Evolutionary conservation across 92 coral and sea anemone genomes (phyloP).

Genomic region (Actinostola sp.): DNA sequence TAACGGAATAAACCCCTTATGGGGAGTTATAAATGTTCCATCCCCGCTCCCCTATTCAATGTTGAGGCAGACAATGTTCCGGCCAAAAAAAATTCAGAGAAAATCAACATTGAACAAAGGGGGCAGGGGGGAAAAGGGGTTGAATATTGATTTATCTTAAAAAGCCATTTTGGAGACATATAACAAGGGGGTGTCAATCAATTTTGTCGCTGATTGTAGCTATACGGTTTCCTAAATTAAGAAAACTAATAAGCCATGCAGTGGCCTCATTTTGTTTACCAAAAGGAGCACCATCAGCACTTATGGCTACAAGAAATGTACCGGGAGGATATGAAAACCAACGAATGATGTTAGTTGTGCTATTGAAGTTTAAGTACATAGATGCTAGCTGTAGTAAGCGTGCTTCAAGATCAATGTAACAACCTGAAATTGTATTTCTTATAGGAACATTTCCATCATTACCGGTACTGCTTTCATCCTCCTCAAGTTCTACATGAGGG

Average conservation of each 20-base stretch:
- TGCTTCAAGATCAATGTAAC: slow-evolving; percentile 65
- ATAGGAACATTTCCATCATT: slow-evolving; percentile 57
- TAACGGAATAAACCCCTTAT: too few relatives aligned
- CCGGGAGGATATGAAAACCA: slow-evolving; percentile 72
- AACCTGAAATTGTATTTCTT: slow-evolving; percentile 53
- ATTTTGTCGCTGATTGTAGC: too few relatives aligned
- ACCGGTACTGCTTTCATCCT: slow-evolving; percentile 37
- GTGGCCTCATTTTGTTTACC: slow-evolving; percentile 72
- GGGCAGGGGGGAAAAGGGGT: too few relatives aligned
- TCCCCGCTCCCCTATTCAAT: too few relatives aligned
- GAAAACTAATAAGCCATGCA: slow-evolving; percentile 63
- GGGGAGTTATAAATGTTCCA: too few relatives aligned
- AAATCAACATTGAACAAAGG: too few relatives aligned
- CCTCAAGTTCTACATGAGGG: slow-evolving; percentile 50
- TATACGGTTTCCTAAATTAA: slow-evolving; percentile 68
- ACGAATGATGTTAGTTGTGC: slow-evolving; percentile 44
- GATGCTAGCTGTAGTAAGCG: slow-evolving; percentile 72
- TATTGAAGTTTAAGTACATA: slow-evolving; percentile 42
- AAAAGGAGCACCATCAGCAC: slow-evolving; percentile 78
- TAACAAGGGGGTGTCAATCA: too few relatives aligned
- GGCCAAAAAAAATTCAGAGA: too few relatives aligned
- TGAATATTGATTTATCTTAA: too few relatives aligned
- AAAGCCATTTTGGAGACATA: too few relatives aligned
- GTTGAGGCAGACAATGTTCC: too few relatives aligned
- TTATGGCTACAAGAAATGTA: slow-evolving; percentile 60